Base-by-base conservation (phyloP, 2,888 invertebrate genomes). In the Allolobophora icterica region DNA sequence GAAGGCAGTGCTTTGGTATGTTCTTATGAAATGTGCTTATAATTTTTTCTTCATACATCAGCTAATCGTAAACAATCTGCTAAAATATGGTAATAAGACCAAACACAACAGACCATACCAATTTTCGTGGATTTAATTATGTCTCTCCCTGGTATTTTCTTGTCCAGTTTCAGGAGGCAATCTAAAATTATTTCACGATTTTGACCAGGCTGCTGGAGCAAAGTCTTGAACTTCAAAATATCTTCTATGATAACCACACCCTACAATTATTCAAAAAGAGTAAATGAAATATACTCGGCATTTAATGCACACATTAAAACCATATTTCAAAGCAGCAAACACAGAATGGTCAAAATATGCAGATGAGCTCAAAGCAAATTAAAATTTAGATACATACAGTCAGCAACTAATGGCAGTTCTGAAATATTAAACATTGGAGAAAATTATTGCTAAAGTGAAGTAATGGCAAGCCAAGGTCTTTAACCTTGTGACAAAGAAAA, bases 241-340 rank as follows among this genome's bases (percentile, higher is more conserved):
- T 87, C 87, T 87, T 87, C 87, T 87, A 87, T 87, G 38, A 87
- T 17, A 30, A 87, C 87, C 87, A 87, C 87, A 35, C 87, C 87
- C 87, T 87, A 87, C 71, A 71, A 58, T 58, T 5, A 58, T 58
- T 58, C 24, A 58, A 58, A 58, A 30, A 19, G 11, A 58, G 8
- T 24, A 58, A 30, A 58, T 58, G 58, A 58, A 58, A 30, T 58
- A 24, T 58, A 30, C 24, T 13, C 3, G 24, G 30, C 58, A 58
- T 58, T 58, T 11, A 52, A 52, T 52, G 30, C 58, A 58, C 58
- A 58, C 4, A 30, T 24, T 30, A 58, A 58, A 24, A 58, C 24
- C 58, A 24, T 58, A 30, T 4, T 30, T 30, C 2, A 58, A 58
- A 58, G 58, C 13, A 58, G 58, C 58, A 58, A 40, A 71, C n/a